Percentiles rank a stretch among this genome's conserved stretches.
phyloP scores from a whole-genome alignment of 1,140 invertebrate genomes.

The Zelostemma sp. region DNA sequence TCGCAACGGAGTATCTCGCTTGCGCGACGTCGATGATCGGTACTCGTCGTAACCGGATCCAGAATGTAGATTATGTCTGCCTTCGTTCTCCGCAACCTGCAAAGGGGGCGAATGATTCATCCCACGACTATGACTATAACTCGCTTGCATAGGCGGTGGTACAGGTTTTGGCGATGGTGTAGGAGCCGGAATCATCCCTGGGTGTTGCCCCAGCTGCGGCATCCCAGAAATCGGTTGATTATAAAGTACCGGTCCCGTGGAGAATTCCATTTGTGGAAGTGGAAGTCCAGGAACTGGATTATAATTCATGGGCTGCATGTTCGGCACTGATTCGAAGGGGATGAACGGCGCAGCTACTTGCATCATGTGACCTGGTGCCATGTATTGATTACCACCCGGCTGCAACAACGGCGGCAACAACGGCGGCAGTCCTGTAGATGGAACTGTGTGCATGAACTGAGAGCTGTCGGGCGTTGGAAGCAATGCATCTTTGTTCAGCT shows the following conservation, averaged over 20 bases:
- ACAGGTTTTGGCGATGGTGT: constrained; percentile 60
- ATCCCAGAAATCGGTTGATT: constrained; percentile 46
- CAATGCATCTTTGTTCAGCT: constrained; percentile 52
- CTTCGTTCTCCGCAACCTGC: not conserved
- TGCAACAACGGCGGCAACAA: constrained; percentile 1
- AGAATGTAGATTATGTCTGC: not conserved
- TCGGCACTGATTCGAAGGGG: constrained; percentile 50
- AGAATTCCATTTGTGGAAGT: constrained; percentile 47
- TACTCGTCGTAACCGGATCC: constrained; percentile 17
- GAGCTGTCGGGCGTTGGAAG: not conserved
- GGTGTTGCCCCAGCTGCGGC: constrained; percentile 11
- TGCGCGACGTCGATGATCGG: constrained; percentile 36
- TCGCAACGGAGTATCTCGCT: constrained; percentile 19
- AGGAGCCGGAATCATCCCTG: constrained; percentile 32
- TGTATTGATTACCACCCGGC: constrained; percentile 18
- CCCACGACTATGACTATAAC: constrained; percentile 18
- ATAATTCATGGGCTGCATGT: constrained; percentile 49
- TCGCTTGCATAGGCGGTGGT: constrained; percentile 45
- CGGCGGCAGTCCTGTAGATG: not conserved
- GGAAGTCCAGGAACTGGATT: constrained; percentile 41
- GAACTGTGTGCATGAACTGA: not conserved
- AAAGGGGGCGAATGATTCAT: not conserved
- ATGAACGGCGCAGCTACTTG: constrained; percentile 45
- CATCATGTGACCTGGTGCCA: constrained; percentile 5
- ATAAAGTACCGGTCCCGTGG: constrained; percentile 54